Evolutionary conservation across 2,888 invertebrate genomes (phyloP).

Genomic region (Parascotia fuliginaria): DNA sequence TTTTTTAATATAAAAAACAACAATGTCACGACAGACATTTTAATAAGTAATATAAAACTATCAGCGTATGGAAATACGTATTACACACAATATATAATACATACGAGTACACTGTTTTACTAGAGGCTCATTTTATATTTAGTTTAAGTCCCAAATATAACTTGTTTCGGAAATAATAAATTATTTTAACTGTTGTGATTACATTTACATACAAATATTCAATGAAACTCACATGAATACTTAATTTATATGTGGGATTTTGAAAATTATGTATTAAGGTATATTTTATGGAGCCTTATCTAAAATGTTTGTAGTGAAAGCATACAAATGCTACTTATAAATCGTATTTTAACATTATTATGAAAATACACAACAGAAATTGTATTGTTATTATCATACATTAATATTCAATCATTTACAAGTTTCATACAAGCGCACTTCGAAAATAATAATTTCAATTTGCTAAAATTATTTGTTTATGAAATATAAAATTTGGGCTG

Average conservation of each 20-base stretch:
- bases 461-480: background rate
- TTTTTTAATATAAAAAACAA: constrained; percentile 51
- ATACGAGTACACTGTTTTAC: constrained; percentile 16
- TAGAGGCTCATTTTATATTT: constrained; percentile 21
- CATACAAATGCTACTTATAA: constrained; percentile 18
- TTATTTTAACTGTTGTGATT: background rate
- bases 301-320: constrained; percentile 14
- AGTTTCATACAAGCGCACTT: constrained; percentile 16
- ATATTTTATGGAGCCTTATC: constrained; percentile 15
- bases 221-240: background rate
- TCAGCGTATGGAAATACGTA: constrained; percentile 12
- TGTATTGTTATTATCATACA: too few relatives aligned
- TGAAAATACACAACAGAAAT: too few relatives aligned
- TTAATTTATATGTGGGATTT: too few relatives aligned
- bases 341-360: background rate
- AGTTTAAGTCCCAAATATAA: too few relatives aligned
- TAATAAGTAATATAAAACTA: constrained; percentile 35
- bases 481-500: background rate
- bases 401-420: too few relatives aligned
- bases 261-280: too few relatives aligned
- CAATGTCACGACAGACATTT: constrained; percentile 29
- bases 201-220: background rate
- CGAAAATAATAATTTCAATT: constrained; percentile 1
- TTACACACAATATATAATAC: constrained; percentile 10
- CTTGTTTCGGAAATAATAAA: background rate